Evolutionary conservation across 2,888 invertebrate genomes (phyloP).

Genomic region (Callimorpha dominula): DNA sequence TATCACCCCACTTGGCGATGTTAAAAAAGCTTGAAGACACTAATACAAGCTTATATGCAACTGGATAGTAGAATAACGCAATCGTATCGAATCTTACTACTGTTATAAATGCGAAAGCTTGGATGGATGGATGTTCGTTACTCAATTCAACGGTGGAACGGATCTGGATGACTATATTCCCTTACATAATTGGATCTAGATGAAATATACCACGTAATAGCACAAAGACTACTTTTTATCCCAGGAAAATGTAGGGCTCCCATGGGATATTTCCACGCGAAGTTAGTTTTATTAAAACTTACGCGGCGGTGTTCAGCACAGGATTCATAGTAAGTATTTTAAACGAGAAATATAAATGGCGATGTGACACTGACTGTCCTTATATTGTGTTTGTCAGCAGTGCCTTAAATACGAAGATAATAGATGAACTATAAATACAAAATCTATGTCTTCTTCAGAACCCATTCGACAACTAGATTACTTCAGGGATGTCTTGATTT

Average conservation of each 20-base stretch:
- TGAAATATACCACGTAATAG: too few relatives aligned
- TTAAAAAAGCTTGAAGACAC: constrained; percentile 1
- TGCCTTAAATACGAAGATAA: not conserved
- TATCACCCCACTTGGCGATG: constrained; percentile 5
- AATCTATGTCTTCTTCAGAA: not conserved
- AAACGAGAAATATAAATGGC: not conserved
- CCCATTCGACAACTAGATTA: not conserved
- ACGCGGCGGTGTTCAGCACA: not conserved
- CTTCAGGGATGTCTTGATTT: not conserved
- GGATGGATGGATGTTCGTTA: too few relatives aligned
- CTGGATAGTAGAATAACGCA: constrained; percentile 10
- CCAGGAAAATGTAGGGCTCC: too few relatives aligned
- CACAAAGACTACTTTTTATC: too few relatives aligned
- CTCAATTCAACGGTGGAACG: too few relatives aligned
- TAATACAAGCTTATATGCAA: not conserved
- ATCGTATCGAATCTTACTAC: not conserved
- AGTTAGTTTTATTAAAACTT: not conserved
- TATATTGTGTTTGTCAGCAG: not conserved
- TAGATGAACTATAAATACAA: not conserved
- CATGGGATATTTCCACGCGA: too few relatives aligned
- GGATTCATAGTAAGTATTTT: not conserved
- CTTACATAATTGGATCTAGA: too few relatives aligned
- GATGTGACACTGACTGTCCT: not conserved
- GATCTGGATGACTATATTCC: too few relatives aligned
- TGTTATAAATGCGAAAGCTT: too few relatives aligned